Conservation (phyloP, 2,113 vertebrate genomes). For the Zingel zingel region DNA sequence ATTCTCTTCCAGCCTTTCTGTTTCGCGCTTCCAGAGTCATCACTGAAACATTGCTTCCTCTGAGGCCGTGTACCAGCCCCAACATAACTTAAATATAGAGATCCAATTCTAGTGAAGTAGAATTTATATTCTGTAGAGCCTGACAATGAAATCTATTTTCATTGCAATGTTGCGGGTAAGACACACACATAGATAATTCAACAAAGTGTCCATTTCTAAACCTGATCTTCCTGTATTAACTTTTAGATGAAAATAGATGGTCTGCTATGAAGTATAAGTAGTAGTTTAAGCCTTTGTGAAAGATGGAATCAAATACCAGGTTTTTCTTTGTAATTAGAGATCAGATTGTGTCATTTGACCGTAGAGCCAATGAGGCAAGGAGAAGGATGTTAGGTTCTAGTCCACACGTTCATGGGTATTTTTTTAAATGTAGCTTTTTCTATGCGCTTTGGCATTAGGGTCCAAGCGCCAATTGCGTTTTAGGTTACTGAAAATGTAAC, state of each 20-base stretch:
- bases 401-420: too few relatives aligned
- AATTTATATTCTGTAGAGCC: background rate
- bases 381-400: background rate
- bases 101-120: background rate
- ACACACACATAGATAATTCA: background rate
- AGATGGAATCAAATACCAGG: background rate
- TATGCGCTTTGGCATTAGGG: too few relatives aligned
- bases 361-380: background rate
- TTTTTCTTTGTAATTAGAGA: constrained; percentile 5
- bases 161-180: background rate
- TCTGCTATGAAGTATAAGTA: background rate
- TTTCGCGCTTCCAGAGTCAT: background rate
- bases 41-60: constrained; percentile 21
- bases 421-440: too few relatives aligned
- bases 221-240: background rate
- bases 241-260: background rate
- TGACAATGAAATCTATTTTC: too few relatives aligned
- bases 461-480: too few relatives aligned
- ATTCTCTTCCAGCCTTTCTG: constrained; percentile 3
- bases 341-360: background rate
- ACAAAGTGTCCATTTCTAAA: background rate
- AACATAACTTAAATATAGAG: constrained; percentile 18
- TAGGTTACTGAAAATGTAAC: too few relatives aligned
- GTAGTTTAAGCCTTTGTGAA: background rate
- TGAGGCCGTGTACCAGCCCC: background rate